Evolutionary conservation across 1,140 invertebrate species (phyloP).

Genomic region (Heterodera carotae): DNA sequence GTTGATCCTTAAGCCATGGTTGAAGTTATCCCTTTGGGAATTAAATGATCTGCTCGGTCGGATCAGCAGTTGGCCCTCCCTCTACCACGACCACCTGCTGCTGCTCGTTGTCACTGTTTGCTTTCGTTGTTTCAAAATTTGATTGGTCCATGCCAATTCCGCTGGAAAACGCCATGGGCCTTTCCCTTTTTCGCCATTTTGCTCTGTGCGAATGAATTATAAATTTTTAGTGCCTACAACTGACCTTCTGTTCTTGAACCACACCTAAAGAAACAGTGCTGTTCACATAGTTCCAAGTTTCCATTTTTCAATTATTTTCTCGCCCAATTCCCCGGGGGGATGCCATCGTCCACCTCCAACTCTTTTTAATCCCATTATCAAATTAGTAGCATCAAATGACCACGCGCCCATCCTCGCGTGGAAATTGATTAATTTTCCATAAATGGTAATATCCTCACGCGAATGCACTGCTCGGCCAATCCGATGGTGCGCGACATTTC

Average conservation of each 20-base stretch:
- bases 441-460: conserved; percentile 13
- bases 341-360: too few relatives aligned
- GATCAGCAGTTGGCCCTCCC: too few relatives aligned
- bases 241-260: conserved; percentile 27
- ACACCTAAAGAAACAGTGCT: conserved; percentile 13
- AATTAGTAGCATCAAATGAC: too few relatives aligned
- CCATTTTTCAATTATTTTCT: neutral
- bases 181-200: conserved; percentile 34
- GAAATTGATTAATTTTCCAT: too few relatives aligned
- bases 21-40: too few relatives aligned
- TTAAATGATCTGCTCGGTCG: too few relatives aligned
- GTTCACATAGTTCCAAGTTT: neutral
- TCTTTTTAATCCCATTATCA: too few relatives aligned
- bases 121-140: neutral
- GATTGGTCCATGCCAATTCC: neutral
- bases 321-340: neutral
- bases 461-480: conserved; percentile 26
- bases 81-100: neutral
- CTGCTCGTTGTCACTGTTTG: neutral
- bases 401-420: too few relatives aligned
- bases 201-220: conserved; percentile 7
- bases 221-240: neutral
- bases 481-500: conserved; percentile 26
- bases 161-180: neutral
- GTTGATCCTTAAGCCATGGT: too few relatives aligned